A percentile compares a stretch with the other conserved stretches of the same genome.
Conservation (phyloP, 2,797 vertebrate genomes). For the Echeneis naucrates region DNA sequence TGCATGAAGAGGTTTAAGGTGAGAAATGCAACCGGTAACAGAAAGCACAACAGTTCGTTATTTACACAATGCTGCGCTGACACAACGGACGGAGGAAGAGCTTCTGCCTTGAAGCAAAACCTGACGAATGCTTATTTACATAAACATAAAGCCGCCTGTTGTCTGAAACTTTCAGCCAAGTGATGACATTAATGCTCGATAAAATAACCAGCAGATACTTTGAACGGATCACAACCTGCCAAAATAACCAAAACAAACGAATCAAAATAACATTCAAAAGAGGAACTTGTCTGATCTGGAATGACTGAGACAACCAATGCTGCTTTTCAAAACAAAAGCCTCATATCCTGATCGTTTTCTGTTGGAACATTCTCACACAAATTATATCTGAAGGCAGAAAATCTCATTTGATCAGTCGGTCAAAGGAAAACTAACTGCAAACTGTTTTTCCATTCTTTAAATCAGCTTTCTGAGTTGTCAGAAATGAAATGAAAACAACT, state of each 20-base stretch:
- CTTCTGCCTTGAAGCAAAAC: too few species aligned
- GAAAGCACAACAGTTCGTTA: neutral
- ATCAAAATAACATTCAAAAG: neutral
- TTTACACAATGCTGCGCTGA: too few species aligned
- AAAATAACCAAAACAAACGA: too few species aligned
- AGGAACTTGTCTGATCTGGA: slow-evolving; percentile 1
- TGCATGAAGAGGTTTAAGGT: neutral
- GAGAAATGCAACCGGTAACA: neutral
- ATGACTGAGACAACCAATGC: neutral
- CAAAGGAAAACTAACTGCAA: neutral
- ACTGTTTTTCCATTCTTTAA: neutral
- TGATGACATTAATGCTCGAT: too few species aligned
- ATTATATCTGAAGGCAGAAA: neutral
- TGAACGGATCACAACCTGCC: too few species aligned
- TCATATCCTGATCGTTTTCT: neutral
- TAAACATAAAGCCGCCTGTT: too few species aligned
- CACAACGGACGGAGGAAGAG: too few species aligned
- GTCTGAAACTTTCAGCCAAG: too few species aligned
- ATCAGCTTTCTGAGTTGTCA: too few species aligned
- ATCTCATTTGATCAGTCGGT: neutral
- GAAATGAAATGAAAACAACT: too few species aligned
- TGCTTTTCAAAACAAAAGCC: neutral
- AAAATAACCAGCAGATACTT: too few species aligned
- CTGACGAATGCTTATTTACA: too few species aligned
- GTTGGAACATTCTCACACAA: neutral